phyloP scores from a whole-genome alignment of 2,888 invertebrate genomes.

The Aporophyla nigra region DNA sequence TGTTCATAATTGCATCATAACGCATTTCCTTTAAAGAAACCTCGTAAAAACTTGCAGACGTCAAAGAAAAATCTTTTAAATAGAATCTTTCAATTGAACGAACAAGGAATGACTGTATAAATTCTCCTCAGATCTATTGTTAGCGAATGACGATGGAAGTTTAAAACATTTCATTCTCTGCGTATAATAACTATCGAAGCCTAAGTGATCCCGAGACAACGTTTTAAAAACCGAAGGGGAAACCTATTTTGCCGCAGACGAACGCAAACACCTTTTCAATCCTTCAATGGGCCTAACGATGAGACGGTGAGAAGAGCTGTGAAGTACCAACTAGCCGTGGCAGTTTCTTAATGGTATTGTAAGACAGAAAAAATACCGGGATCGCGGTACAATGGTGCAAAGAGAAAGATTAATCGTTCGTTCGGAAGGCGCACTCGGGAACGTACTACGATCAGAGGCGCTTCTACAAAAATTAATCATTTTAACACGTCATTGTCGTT shows the following conservation, averaged over 20 bases:
- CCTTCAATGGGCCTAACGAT: constrained; percentile 87
- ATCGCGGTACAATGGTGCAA: constrained; percentile 87
- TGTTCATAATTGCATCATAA: constrained; percentile 47
- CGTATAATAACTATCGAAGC: constrained; percentile 90
- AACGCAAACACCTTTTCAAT: constrained; percentile 91
- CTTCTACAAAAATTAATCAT: constrained; percentile 89
- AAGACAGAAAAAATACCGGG: constrained; percentile 89
- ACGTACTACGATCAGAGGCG: constrained; percentile 74
- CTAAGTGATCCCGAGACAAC: constrained; percentile 88
- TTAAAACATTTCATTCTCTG: constrained; percentile 88
- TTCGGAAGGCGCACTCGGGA: constrained; percentile 80
- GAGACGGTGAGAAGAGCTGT: constrained; percentile 80
- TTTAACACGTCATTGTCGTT: constrained; percentile 89
- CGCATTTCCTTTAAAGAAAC: constrained; percentile 46
- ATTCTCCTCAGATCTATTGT: constrained; percentile 85
- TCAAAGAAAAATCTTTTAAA: constrained; percentile 66
- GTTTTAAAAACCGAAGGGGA: constrained; percentile 87
- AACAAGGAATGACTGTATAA: constrained; percentile 87
- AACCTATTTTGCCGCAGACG: constrained; percentile 87
- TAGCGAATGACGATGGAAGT: constrained; percentile 88
- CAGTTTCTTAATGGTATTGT: constrained; percentile 90
- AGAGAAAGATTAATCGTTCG: constrained; percentile 90
- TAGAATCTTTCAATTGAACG: constrained; percentile 79
- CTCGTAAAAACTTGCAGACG: constrained; percentile 70
- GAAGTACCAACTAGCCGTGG: constrained; percentile 88